Evolutionary conservation across 2,113 vertebrate genomes (phyloP).

Genomic region (Semnornis frantzii): DNA sequence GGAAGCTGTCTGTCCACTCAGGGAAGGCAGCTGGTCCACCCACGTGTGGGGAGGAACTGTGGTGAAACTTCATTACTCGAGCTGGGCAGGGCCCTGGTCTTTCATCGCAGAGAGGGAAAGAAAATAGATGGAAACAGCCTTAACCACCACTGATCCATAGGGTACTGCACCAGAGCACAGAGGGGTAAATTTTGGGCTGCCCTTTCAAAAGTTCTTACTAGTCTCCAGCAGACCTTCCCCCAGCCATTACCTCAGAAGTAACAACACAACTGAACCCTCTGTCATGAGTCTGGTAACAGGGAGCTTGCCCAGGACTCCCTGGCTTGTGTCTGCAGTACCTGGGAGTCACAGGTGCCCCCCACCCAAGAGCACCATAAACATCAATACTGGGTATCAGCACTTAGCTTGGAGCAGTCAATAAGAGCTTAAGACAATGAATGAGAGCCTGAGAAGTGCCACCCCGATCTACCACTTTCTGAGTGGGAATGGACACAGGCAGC

Average conservation of each 20-base stretch:
- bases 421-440: not conserved
- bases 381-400: not conserved
- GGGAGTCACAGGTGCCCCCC: not conserved
- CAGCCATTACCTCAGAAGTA: not conserved
- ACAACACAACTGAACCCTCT: not conserved
- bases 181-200: not conserved
- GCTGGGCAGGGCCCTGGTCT: not conserved
- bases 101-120: not conserved
- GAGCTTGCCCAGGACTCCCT: not conserved
- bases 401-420: not conserved
- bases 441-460: not conserved
- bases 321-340: not conserved
- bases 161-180: not conserved
- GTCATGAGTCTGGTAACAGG: not conserved
- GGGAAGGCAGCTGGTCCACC: not conserved
- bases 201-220: not conserved
- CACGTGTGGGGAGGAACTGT: not conserved
- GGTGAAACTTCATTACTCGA: not conserved
- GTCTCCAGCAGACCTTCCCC: not conserved
- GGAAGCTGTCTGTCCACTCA: fast-evolving
- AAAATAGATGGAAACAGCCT: not conserved
- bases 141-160: not conserved
- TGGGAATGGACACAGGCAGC: not conserved
- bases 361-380: not conserved
- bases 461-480: not conserved